These are phyloP conservation scores for Dufourea novaeangliae DNA, from an alignment of 1,140 invertebrate genomes.

Conservation along the genomic window DNA sequence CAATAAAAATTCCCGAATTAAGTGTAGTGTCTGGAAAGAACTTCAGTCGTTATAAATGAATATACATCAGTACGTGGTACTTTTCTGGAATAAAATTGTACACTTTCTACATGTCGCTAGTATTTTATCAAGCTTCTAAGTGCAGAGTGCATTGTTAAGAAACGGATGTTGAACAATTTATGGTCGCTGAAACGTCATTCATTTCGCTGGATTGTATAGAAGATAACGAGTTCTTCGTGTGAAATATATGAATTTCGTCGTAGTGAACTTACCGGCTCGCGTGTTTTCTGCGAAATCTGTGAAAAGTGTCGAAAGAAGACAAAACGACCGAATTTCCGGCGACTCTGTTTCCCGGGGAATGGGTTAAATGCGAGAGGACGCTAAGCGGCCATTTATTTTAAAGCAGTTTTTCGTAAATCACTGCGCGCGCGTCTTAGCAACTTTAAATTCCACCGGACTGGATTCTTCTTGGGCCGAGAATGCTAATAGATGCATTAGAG, in stretches of 20 bases:
- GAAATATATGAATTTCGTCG: conserved; percentile 31
- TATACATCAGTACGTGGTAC: too few relatives aligned
- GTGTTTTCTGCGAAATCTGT: background rate
- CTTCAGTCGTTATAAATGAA: too few relatives aligned
- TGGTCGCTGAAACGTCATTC: conserved; percentile 6
- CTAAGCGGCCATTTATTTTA: background rate
- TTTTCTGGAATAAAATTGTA: too few relatives aligned
- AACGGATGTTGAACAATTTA: conserved; percentile 18
- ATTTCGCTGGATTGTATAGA: conserved; percentile 25
- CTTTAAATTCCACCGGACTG: background rate
- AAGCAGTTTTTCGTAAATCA: background rate
- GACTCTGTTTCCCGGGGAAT: background rate
- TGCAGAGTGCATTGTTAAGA: conserved; percentile 1
- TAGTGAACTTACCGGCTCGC: conserved; percentile 4
- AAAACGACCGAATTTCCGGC: conserved; percentile 2
- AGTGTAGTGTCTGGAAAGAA: too few relatives aligned
- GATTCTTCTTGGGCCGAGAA: background rate
- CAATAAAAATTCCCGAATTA: too few relatives aligned
- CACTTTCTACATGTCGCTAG: background rate
- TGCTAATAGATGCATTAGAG: conserved; percentile 22
- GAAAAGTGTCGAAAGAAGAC: conserved; percentile 13
- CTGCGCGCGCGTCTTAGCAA: background rate
- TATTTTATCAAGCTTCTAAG: background rate
- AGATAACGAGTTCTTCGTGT: conserved; percentile 5
- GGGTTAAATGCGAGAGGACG: background rate